phyloP scores from a whole-genome alignment of 1,140 invertebrate species.

The Asbolus verrucosus region DNA sequence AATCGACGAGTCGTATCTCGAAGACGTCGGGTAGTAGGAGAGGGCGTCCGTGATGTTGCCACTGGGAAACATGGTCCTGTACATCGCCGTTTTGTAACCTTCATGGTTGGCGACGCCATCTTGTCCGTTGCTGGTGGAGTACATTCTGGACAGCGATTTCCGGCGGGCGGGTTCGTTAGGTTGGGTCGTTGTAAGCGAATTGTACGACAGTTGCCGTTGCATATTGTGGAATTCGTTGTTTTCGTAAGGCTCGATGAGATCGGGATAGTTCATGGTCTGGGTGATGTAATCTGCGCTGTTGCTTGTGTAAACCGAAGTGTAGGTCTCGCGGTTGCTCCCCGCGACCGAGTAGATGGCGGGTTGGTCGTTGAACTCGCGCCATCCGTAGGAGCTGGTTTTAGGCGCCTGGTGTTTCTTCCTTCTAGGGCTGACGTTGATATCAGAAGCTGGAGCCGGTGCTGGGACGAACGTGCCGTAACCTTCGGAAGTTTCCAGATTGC shows the following conservation, averaged over 20 bases:
- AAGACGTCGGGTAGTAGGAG: constrained; percentile 80
- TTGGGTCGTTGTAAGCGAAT: constrained; percentile 68
- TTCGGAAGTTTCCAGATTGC: constrained; percentile 62
- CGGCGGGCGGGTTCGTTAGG: constrained; percentile 33
- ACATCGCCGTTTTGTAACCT: constrained; percentile 74
- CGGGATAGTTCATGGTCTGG: constrained; percentile 74
- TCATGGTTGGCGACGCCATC: constrained; percentile 74
- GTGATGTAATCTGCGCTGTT: constrained; percentile 70
- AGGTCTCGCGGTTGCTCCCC: constrained; percentile 75
- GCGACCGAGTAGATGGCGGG: constrained; percentile 81
- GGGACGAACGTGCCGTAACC: constrained; percentile 67
- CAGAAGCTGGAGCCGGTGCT: constrained; percentile 66
- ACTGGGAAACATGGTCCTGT: constrained; percentile 76
- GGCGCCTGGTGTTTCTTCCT: constrained; percentile 57
- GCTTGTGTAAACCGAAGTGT: constrained; percentile 78
- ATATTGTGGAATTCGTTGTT: constrained; percentile 67
- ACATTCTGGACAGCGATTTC: constrained; percentile 65
- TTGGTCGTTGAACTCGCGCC: too few species aligned
- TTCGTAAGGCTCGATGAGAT: constrained; percentile 76
- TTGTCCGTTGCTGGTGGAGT: constrained; percentile 68
- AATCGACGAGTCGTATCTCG: constrained; percentile 74
- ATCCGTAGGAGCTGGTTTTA: too few species aligned
- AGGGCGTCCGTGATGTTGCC: constrained; percentile 81
- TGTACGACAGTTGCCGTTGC: constrained; percentile 68
- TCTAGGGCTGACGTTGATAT: constrained; percentile 64